Evolutionary conservation across 92 coral and sea anemone genomes (phyloP), one percentile per base, ranked within the genome.

Genomic region (Actinostola sp.): DNA sequence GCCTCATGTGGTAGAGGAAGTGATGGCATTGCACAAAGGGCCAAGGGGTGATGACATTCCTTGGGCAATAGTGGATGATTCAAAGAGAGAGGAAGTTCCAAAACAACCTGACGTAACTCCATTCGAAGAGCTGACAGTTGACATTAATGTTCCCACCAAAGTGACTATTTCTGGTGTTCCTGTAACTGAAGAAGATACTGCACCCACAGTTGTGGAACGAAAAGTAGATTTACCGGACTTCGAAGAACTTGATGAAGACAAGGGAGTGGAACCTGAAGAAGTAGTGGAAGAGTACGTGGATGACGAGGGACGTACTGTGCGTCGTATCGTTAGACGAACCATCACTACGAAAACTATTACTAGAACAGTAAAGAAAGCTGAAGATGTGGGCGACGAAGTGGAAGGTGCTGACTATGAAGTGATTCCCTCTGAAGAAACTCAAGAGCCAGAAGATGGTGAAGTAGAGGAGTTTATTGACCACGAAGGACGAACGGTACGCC

Each of bases 401-500:
- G 64, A 58, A 58, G 34, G 19, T 32, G 43, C 63, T 17, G 6
- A 2, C 12, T 36, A 33, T 14, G 64, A 48, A 16, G 54, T 48
- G 44, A 6, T 15, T 62, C 11, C 68, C 2, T 10, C 46, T 20
- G 58, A 29, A 44, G 39, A 21, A n/a, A 3, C 3, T n/a, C 41
- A 44, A 35, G 49, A 50, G 32, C 75, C 66, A 1, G 54, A 28
- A 13, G 41, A 52, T 14, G 66, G 45, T 41, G 46, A 65, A 15
- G 76, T 49, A n/a, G 74, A 81, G 8, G 63, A 71, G 36, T 26
- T 26, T 29, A 67, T 72, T 41, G 92, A 92, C 71, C 78, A 74
- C 0, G 43, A 68, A 27, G 97, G 97, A 2, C 88, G 88, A 20
- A 84, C 61, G 30, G 89, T 92, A 54, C 82, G 70, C 63, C 76